Conservation (phyloP, 2,113 vertebrate genomes). For the Microcebus murinus region DNA sequence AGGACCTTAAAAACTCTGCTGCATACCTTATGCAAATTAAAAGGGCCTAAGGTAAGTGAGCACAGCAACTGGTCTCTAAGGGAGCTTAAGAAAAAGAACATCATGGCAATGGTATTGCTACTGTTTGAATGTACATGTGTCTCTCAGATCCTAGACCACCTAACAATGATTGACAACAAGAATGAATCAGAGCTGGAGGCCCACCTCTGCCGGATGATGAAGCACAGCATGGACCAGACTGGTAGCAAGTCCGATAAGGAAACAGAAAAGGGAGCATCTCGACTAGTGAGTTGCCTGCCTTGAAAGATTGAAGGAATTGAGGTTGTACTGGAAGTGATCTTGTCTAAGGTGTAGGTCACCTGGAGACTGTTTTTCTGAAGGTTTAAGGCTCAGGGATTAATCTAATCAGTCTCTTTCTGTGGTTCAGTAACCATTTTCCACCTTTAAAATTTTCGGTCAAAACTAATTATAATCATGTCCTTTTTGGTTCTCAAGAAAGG, state of each 20-base stretch:
- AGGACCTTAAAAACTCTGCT: slow-evolving; percentile 96
- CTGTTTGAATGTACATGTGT: background rate
- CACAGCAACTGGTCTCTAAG: background rate
- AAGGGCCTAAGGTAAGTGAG: slow-evolving; percentile 92
- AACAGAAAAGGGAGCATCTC: slow-evolving; percentile 92
- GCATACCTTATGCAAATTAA: slow-evolving; percentile 96
- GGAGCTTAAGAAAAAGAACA: background rate
- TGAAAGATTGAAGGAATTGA: background rate
- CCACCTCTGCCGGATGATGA: slow-evolving; percentile 93
- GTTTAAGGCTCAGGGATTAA: no score
- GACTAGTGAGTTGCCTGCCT: slow-evolving; percentile 86
- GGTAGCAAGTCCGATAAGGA: slow-evolving; percentile 93
- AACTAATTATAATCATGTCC: background rate
- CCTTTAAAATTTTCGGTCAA: background rate
- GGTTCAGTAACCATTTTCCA: background rate
- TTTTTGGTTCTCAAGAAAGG: background rate
- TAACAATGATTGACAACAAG: slow-evolving; percentile 98
- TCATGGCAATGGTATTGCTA: background rate
- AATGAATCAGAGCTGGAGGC: slow-evolving; percentile 97
- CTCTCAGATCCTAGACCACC: slow-evolving; percentile 94
- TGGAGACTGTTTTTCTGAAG: background rate
- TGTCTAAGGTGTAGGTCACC: background rate
- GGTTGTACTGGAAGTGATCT: background rate
- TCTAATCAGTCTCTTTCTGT: background rate
- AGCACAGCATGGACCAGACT: slow-evolving; percentile 91